Base-by-base conservation (phyloP, 2,797 vertebrate species). In the Philypnodon macrostomus region DNA sequence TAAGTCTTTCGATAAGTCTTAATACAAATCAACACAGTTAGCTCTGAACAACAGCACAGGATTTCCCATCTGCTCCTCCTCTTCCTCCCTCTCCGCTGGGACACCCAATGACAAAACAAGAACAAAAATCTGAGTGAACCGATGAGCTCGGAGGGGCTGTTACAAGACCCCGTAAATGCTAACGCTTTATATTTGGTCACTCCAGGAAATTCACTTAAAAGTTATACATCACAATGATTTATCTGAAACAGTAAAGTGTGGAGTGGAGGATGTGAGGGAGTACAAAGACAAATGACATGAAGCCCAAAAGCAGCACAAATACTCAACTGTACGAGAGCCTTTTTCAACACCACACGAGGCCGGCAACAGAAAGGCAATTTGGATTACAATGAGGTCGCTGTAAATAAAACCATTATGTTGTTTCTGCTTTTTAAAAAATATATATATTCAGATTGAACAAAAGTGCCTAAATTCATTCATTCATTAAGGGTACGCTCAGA, bases 211-310 rank as follows among this genome's bases (percentile, higher is more conserved):
- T 7, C 7, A 29, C 16, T 39, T 13, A 57, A 34, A 13, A 51
- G 32, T 30, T 15, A 55, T 37, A 12, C 53, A 67, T 58, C 63
- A 65, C 29, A 2, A 46, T 69, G 73, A 75, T 71, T 78, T 56
- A 70, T 75, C 42, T 3, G 9, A 12, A 13, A 17, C 47, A 40
- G 7, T 18, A 13, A 14, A 39, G 19, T 29, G 53, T 11, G 10
- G 41, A 33, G 15, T 50, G 48, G 35, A 64, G 44, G 40, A 51
- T 47, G 56, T 52, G 58, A 10, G 35, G 32, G 34, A 55, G 18
- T 56, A 23, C 15, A 58, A 24, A 47, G 51, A 68, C 24, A 45
- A 62, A 67, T 55, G 39, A 68, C 40, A 35, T 14, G 54, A 18
- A 16, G 34, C 16, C 8, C 0, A 33, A 35, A 63, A 52, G 39